These are phyloP conservation scores for Eurosta solidaginis DNA, from an alignment of 1,140 invertebrate species.

Conservation along the genomic window DNA sequence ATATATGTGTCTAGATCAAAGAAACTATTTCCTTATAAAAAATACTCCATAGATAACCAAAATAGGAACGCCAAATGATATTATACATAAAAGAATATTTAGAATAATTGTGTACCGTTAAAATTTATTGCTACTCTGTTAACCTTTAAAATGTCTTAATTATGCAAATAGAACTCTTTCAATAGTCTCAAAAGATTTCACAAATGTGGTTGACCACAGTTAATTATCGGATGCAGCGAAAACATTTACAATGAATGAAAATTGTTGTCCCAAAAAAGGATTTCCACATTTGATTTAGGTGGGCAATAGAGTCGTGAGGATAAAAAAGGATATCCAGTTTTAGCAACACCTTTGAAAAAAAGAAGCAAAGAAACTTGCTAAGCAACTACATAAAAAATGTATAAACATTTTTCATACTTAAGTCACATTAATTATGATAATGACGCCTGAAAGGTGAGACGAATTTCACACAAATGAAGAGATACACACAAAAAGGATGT, in stretches of 20 bases:
- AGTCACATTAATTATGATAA: conserved; percentile 60
- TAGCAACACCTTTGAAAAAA: background rate
- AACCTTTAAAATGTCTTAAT: background rate
- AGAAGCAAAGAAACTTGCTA: background rate
- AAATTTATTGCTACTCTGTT: background rate
- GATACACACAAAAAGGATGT: background rate
- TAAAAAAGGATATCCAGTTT: background rate
- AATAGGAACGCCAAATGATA: too few relatives aligned
- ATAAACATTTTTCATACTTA: conserved; percentile 57
- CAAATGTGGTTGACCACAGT: conserved; percentile 15
- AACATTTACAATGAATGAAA: background rate
- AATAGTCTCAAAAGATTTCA: background rate
- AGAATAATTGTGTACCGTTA: background rate
- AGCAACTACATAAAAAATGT: conserved; percentile 10
- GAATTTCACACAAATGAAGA: conserved; percentile 42
- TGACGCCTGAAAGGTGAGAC: conserved; percentile 44
- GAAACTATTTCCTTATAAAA: too few relatives aligned
- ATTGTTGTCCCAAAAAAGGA: background rate
- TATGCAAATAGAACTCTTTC: background rate
- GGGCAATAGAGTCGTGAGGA: too few relatives aligned
- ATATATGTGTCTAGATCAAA: too few relatives aligned
- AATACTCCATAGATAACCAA: too few relatives aligned
- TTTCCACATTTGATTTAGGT: too few relatives aligned
- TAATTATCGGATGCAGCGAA: background rate
- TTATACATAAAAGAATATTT: background rate